Evolutionary conservation across 2,797 vertebrate species (phyloP).

Genomic region (Gila robusta): DNA sequence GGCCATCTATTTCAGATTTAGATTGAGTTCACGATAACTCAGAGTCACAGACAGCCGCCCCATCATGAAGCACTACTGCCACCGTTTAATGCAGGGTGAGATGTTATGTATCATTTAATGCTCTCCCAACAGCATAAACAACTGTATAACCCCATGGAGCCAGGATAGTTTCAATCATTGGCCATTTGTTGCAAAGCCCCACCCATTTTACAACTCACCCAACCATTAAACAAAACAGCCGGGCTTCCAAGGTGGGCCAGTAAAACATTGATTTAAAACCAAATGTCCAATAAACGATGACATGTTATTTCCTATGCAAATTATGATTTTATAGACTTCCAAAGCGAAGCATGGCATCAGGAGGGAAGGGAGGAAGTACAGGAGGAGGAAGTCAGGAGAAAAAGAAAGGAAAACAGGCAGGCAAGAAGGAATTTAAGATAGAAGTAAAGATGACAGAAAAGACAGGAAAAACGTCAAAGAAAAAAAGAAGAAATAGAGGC

Average conservation of each 20-base stretch:
- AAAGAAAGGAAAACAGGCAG: not conserved
- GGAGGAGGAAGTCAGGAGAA: not conserved
- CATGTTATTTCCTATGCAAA: not conserved
- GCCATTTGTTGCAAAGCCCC: not conserved
- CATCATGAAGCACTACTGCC: not conserved
- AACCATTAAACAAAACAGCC: slow-evolving; percentile 5
- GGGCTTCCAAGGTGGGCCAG: not conserved
- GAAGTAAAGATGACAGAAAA: not conserved
- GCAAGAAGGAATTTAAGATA: not conserved
- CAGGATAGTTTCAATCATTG: not conserved
- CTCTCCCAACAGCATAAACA: slow-evolving; percentile 4
- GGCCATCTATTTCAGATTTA: slow-evolving; percentile 28
- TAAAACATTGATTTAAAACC: not conserved
- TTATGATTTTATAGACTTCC: not conserved
- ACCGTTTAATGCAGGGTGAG: slow-evolving; percentile 5
- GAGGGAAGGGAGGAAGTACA: not conserved
- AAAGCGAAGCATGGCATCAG: not conserved
- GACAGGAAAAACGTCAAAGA: not conserved
- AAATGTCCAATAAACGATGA: not conserved
- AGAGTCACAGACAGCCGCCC: not conserved
- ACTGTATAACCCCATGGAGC: not conserved
- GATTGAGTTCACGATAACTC: slow-evolving; percentile 26
- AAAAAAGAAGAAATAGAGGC: not conserved
- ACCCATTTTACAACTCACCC: slow-evolving; percentile 1
- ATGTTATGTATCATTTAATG: slow-evolving; percentile 18